These are phyloP conservation scores for Chymomyza caudatula DNA, from an alignment of 2,888 invertebrate species.

Conservation along the genomic window DNA sequence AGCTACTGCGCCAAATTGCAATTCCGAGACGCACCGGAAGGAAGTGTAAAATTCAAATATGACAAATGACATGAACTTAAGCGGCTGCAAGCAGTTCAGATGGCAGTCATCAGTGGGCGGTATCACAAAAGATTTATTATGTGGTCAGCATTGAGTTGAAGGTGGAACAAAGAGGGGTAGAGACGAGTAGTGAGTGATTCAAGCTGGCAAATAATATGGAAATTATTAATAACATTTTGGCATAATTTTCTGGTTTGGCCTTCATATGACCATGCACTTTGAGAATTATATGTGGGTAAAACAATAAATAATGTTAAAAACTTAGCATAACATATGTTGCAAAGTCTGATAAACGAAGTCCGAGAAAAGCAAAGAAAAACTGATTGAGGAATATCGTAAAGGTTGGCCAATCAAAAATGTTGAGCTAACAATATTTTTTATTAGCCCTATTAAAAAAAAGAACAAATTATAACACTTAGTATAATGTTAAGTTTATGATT, in stretches of 20 bases:
- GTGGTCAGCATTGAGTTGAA: neutral
- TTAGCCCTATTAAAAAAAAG: no score
- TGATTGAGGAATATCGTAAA: no score
- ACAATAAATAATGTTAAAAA: no score
- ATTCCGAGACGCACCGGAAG: constrained; percentile 67
- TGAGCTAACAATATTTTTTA: no score
- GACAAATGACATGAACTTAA: constrained; percentile 72
- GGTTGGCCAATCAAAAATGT: no score
- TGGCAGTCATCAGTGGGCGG: neutral
- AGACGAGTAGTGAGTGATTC: neutral
- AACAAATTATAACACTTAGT: no score
- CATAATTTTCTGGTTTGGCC: constrained; percentile 47
- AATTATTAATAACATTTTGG: constrained; percentile 68
- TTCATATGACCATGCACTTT: neutral
- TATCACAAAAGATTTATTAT: constrained; percentile 55
- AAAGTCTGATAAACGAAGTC: no score
- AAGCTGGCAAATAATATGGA: constrained; percentile 43
- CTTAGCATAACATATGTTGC: no score
- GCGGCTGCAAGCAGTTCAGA: constrained; percentile 40
- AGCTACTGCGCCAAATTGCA: constrained; percentile 56
- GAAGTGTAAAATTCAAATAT: constrained; percentile 73
- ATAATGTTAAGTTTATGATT: no score
- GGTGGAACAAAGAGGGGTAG: neutral
- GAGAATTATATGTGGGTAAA: neutral
- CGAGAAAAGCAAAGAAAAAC: no score